Base-by-base conservation (phyloP, 2,888 invertebrate genomes). In the Polydesmus complanatus region DNA sequence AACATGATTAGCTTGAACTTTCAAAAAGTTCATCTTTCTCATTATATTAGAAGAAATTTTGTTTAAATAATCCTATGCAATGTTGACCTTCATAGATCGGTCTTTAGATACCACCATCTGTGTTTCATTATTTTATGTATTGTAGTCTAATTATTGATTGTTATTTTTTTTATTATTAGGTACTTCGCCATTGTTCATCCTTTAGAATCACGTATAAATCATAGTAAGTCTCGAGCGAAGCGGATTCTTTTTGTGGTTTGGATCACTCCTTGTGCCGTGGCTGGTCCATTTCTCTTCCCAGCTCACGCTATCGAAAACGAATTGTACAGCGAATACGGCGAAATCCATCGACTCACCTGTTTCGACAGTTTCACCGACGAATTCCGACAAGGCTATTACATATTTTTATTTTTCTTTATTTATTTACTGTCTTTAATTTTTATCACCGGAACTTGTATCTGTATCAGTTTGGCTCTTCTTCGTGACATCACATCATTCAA, bases 171-270 rank as follows among this genome's bases (percentile, higher is more conserved):
- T 37, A 8, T 8, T 37, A 14, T 14, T 68, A 77, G 76, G 62
- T 77, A 75, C 62, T 74, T 74, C 64, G 76, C 75, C 23, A 73
- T 77, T 14, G 73, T 77, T 1, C 72, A 76, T 62, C 77, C 76
- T 1, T 67, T 77, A 51, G 72, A 73, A 25, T 73, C 74, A 22
- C 70, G 75, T 67, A 72, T 69, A 61, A 67, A 70, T 27, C 68
- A 71, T 65, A 69, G 69, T 19, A 69, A 69, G 64, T 68, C 71
- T 0, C 66, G 76, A 22, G 74, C 74, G 19, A 69, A 70, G 26
- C 68, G 69, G 58, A 74, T 76, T 37, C 67, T 77, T 5, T 66
- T 71, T 1, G 65, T 68, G 19, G 74, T 74, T 2, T 77, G 76
- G 76, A 61, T 73, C 1, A 68, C 74, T 21, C 73, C 74, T 2